A percentile compares a stretch with the other conserved stretches of the same genome.
Evolutionary conservation across 2,113 vertebrate species (phyloP).

Genomic region (Indri indri): DNA sequence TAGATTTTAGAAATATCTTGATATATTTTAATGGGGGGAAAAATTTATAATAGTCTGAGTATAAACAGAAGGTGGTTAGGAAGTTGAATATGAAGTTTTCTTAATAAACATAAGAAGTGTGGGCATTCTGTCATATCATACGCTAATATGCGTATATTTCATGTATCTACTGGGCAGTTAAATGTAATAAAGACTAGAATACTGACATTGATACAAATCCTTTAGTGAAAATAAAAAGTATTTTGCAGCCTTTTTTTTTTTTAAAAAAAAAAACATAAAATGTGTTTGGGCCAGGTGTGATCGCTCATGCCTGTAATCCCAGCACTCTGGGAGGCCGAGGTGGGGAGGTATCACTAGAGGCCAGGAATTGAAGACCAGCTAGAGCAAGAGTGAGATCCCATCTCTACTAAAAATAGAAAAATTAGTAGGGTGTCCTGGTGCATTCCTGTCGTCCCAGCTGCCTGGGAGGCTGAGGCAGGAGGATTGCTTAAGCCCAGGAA

Average conservation of each 20-base stretch:
- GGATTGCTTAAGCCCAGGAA: too few species aligned
- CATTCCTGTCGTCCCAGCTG: too few species aligned
- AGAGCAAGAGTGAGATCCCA: too few species aligned
- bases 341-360: too few species aligned
- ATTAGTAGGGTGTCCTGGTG: too few species aligned
- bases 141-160: neutral
- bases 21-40: constrained; percentile 14
- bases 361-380: too few species aligned
- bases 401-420: too few species aligned
- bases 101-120: neutral
- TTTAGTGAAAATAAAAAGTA: neutral
- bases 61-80: constrained; percentile 14
- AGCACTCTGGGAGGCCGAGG: too few species aligned
- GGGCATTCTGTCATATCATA: neutral
- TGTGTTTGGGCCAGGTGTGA: neutral
- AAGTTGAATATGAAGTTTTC: neutral
- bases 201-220: neutral
- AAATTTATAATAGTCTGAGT: neutral
- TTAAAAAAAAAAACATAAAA: neutral
- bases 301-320: too few species aligned
- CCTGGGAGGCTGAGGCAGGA: too few species aligned
- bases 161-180: neutral
- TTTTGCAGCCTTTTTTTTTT: neutral
- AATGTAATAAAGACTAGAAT: neutral
- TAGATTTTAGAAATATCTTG: neutral